These are phyloP conservation scores for Psittacula echo DNA, from an alignment of 2,797 vertebrate species.

Conservation along the genomic window DNA sequence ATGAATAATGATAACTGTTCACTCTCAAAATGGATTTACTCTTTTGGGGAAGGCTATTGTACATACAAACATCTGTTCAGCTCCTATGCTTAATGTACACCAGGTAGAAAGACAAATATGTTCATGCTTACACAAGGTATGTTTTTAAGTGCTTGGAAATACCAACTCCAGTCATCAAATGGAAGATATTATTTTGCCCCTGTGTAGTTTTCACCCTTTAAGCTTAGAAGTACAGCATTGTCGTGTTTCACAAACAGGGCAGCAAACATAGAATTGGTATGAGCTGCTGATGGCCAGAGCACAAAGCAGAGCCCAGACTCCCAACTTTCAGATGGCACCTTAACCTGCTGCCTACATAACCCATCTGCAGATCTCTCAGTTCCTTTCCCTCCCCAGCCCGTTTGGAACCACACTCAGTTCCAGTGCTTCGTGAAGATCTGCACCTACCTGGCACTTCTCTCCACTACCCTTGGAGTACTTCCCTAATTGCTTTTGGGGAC, in stretches of 20 bases:
- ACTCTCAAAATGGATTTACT: neutral
- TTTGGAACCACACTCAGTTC: neutral
- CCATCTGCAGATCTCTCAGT: fast-evolving
- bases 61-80: neutral
- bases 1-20: neutral
- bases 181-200: neutral
- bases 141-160: neutral
- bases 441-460: neutral
- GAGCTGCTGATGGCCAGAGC: neutral
- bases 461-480: neutral
- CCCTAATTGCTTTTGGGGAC: neutral
- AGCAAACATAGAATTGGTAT: neutral
- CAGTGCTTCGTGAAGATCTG: neutral
- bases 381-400: neutral
- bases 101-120: neutral
- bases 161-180: neutral
- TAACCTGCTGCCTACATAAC: neutral
- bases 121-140: neutral
- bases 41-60: neutral
- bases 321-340: neutral
- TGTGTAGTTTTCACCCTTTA: neutral
- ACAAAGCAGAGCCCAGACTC: neutral
- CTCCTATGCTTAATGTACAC: neutral
- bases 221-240: neutral
- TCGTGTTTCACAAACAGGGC: neutral